A percentile compares a stretch with the other conserved stretches of the same genome.
These are phyloP conservation scores for Plotosus lineatus DNA, from an alignment of 2,113 vertebrate species.

Conservation along the genomic window DNA sequence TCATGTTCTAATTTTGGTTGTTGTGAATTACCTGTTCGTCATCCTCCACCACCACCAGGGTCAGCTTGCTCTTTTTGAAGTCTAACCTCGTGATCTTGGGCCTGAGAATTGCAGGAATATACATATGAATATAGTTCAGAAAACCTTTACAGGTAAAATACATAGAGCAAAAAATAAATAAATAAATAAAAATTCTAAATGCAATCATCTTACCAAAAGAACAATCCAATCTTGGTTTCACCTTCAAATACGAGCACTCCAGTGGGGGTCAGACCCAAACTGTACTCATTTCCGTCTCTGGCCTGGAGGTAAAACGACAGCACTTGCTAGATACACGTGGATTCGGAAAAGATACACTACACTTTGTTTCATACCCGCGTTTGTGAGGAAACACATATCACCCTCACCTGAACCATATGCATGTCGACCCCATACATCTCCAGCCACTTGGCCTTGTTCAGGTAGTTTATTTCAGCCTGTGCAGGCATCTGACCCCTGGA, in stretches of 20 bases:
- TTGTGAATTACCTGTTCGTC: constrained; percentile 86
- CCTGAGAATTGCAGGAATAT: constrained; percentile 69
- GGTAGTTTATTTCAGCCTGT: constrained; percentile 96
- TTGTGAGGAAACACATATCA: not conserved
- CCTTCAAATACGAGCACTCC: constrained; percentile 99
- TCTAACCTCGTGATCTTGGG: constrained; percentile 97
- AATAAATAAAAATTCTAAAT: too few relatives aligned
- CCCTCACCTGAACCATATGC: constrained; percentile 93
- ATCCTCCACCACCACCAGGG: constrained; percentile 95
- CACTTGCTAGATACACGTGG: not conserved
- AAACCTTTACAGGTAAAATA: not conserved
- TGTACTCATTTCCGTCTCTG: constrained; percentile 96
- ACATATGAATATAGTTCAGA: not conserved
- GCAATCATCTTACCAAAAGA: constrained; percentile 87
- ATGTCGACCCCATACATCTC: constrained; percentile 99
- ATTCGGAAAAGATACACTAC: not conserved
- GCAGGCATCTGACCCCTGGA: constrained; percentile 91
- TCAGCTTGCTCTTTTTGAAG: constrained; percentile 96
- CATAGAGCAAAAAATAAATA: not conserved
- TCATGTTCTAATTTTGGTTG: constrained; percentile 44
- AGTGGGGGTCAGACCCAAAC: constrained; percentile 93
- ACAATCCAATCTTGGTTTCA: constrained; percentile 95
- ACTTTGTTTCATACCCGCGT: not conserved
- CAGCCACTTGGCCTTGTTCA: constrained; percentile 99
- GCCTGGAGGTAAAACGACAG: constrained; percentile 73